Evolutionary conservation across 2,113 vertebrate species (phyloP).

Genomic region (Nannobrachium achirus): DNA sequence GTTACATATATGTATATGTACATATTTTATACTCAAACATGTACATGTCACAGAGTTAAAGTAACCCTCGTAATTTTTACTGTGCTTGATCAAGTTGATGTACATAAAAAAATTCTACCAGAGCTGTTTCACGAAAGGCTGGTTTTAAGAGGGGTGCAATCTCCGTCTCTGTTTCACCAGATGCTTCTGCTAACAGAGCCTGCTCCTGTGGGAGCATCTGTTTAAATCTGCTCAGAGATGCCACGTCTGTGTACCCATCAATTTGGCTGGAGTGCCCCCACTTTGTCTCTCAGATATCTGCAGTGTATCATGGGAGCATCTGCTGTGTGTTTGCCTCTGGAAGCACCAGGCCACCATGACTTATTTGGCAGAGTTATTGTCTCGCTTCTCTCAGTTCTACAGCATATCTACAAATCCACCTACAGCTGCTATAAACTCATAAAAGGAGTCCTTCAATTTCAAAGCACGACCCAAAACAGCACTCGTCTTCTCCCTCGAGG

Average conservation of each 20-base stretch:
- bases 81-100: no score
- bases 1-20: no score
- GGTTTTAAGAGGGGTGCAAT: no score
- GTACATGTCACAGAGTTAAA: no score
- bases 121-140: no score
- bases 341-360: conserved; percentile 35
- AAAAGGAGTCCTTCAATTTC: conserved; percentile 58
- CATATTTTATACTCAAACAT: no score
- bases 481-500: no score
- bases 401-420: conserved; percentile 20
- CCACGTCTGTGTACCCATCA: conserved; percentile 56
- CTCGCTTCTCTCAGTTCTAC: conserved; percentile 20
- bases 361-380: conserved; percentile 58
- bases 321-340: conserved; percentile 48
- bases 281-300: conserved; percentile 54
- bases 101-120: no score
- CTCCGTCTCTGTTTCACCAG: conserved; percentile 2
- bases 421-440: conserved; percentile 42
- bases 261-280: conserved; percentile 50
- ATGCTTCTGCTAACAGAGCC: conserved; percentile 51
- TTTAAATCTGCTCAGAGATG: conserved; percentile 56
- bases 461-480: conserved; percentile 50
- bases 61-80: no score
- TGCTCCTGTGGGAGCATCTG: conserved; percentile 53
- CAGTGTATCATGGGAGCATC: conserved; percentile 52